These are phyloP conservation scores for Hirtodrosophila trivittata DNA, from an alignment of 2,888 invertebrate genomes.

Conservation along the genomic window DNA sequence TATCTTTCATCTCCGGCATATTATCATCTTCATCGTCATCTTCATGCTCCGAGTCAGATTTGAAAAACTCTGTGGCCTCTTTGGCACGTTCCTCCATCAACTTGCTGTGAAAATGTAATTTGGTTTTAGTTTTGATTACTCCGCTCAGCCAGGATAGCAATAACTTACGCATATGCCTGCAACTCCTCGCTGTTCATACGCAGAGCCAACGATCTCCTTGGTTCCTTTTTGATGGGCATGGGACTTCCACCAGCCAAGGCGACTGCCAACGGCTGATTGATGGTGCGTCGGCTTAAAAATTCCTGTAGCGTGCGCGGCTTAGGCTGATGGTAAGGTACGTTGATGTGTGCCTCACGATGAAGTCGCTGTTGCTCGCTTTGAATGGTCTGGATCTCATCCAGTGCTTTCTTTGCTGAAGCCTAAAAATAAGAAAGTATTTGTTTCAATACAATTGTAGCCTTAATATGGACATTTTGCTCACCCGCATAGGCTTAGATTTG, in stretches of 20 bases:
- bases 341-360: slow-evolving; percentile 89
- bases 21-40: slow-evolving; percentile 36
- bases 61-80: slow-evolving; percentile 90
- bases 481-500: slow-evolving; percentile 60
- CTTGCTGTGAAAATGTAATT: slow-evolving; percentile 84
- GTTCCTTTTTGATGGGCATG: slow-evolving; percentile 48
- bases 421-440: slow-evolving; percentile 69
- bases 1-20: slow-evolving; percentile 21
- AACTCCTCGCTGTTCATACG: slow-evolving; percentile 89
- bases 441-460: not conserved
- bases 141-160: not conserved
- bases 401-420: slow-evolving; percentile 88
- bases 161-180: slow-evolving; percentile 86
- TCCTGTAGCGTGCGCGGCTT: slow-evolving; percentile 91
- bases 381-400: slow-evolving; percentile 89
- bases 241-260: slow-evolving; percentile 58
- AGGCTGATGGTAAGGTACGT: slow-evolving; percentile 94
- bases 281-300: slow-evolving; percentile 86
- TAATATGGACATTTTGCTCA: slow-evolving; percentile 25
- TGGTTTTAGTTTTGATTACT: slow-evolving; percentile 34
- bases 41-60: slow-evolving; percentile 86
- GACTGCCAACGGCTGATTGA: slow-evolving; percentile 63
- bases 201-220: slow-evolving; percentile 79
- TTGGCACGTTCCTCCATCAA: slow-evolving; percentile 89
- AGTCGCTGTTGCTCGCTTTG: slow-evolving; percentile 93